Conservation (phyloP, 2,888 invertebrate species). For the Cancer borealis region DNA sequence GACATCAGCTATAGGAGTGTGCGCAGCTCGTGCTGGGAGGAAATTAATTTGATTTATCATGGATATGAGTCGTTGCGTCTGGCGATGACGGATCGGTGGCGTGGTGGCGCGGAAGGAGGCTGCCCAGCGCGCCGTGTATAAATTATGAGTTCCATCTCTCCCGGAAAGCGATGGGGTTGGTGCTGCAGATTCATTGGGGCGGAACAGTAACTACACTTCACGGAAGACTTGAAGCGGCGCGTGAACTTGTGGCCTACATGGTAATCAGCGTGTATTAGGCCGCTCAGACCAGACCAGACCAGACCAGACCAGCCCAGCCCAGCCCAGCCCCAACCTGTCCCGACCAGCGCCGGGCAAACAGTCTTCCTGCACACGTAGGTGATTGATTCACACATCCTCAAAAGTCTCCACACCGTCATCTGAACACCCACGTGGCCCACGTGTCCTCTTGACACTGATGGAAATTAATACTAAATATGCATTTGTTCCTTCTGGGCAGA, state of each 20-base stretch:
- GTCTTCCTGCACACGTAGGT: neutral
- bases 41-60: conserved; percentile 2
- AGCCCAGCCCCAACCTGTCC: neutral
- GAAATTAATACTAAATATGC: neutral
- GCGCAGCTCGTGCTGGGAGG: neutral
- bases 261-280: conserved; percentile 18
- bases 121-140: neutral
- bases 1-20: neutral
- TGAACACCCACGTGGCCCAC: neutral
- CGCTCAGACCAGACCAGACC: neutral
- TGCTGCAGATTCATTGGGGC: neutral
- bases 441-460: neutral
- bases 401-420: neutral
- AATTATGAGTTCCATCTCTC: neutral
- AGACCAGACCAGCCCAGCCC: neutral
- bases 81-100: neutral
- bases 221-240: neutral
- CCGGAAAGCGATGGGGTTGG: neutral
- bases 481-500: neutral
- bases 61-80: neutral
- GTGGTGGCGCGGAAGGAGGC: neutral
- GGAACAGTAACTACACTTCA: neutral
- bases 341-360: neutral
- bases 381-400: neutral
- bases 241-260: conserved; percentile 41